Evolutionary conservation across 2,113 vertebrate genomes (phyloP).

Genomic region (Myodes glareolus): DNA sequence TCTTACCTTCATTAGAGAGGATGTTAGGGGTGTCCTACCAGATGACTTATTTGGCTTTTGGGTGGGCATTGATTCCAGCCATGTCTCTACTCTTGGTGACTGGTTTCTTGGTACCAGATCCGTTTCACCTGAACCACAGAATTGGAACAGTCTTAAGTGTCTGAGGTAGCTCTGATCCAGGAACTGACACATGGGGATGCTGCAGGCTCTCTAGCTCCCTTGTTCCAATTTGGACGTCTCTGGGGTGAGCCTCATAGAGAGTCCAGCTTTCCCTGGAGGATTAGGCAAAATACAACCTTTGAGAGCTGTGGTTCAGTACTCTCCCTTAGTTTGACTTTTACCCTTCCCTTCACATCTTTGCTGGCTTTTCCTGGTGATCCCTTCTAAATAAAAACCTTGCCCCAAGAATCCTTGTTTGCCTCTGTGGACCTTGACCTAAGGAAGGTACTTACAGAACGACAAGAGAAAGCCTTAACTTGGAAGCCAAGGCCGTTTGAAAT

Average conservation of each 20-base stretch:
- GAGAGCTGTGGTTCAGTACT: neutral
- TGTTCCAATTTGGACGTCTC: neutral
- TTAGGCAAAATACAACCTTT: neutral
- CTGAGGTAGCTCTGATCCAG: neutral
- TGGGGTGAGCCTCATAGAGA: neutral
- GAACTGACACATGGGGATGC: neutral
- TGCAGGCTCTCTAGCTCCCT: neutral
- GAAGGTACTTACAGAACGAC: neutral
- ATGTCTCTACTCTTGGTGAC: neutral
- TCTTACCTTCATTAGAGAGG: neutral
- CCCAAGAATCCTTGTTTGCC: slow-evolving; percentile 8
- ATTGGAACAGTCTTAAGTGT: neutral
- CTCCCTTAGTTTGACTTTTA: neutral
- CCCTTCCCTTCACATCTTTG: neutral
- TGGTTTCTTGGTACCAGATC: neutral
- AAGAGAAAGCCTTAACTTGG: slow-evolving; percentile 35
- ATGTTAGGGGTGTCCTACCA: neutral
- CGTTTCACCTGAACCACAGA: neutral
- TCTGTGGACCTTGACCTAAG: slow-evolving; percentile 4
- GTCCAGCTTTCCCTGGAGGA: neutral
- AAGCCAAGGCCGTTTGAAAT: slow-evolving; percentile 44
- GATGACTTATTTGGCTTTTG: neutral
- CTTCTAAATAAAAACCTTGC: slow-evolving; percentile 40
- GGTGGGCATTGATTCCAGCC: neutral
- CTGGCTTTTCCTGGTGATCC: neutral